These are phyloP conservation scores for Riptortus pedestris DNA, from an alignment of 1,140 invertebrate species.

Conservation along the genomic window DNA sequence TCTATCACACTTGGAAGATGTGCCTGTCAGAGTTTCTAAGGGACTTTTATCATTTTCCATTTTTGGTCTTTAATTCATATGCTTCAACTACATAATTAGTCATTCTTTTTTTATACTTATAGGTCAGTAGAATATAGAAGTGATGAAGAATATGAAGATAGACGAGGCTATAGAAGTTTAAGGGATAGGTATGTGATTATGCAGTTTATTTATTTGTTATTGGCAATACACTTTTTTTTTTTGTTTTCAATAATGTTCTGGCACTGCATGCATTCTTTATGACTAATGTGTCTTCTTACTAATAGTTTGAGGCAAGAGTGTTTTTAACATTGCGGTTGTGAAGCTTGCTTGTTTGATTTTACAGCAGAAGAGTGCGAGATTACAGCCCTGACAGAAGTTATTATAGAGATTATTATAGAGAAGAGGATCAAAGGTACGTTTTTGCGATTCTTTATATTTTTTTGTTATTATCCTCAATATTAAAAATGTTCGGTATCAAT, in stretches of 20 bases:
- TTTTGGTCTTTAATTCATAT: too few relatives aligned
- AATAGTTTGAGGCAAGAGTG: not conserved
- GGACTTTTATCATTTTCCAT: too few relatives aligned
- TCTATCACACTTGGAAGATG: too few relatives aligned
- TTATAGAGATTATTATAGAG: conserved; percentile 23
- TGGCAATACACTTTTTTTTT: too few relatives aligned
- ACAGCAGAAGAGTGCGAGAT: conserved; percentile 9
- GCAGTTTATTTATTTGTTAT: conserved; percentile 4
- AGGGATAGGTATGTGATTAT: conserved; percentile 28
- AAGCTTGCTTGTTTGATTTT: not conserved
- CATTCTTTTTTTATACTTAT: too few relatives aligned
- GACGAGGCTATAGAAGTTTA: conserved; percentile 26
- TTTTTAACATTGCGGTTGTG: not conserved
- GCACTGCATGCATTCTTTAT: too few relatives aligned
- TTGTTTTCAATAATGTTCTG: too few relatives aligned
- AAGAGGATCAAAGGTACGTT: conserved; percentile 5
- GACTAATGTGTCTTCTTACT: not conserved
- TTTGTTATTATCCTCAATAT: too few relatives aligned
- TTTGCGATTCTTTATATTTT: too few relatives aligned
- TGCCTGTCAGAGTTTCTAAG: too few relatives aligned
- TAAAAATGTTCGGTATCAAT: too few relatives aligned
- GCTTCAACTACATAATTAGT: too few relatives aligned
- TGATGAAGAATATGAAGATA: conserved; percentile 33
- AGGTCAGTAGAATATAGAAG: conserved; percentile 32
- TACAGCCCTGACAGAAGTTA: conserved; percentile 21